Evolutionary conservation across 2,888 invertebrate genomes (phyloP).

Genomic region (Selenia dentaria): DNA sequence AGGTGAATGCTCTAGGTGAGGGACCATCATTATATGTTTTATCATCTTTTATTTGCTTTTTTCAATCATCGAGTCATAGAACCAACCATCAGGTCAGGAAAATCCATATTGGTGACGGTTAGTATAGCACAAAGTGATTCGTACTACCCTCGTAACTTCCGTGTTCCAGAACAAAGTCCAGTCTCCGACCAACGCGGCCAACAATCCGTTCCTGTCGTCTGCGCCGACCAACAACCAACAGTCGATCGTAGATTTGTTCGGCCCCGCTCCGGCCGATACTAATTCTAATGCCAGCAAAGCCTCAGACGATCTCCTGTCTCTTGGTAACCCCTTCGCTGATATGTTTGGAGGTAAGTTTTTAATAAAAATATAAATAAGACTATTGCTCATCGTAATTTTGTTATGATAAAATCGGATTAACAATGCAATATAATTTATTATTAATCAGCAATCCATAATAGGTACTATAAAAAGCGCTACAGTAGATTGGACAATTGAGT

Average conservation of each 20-base stretch:
- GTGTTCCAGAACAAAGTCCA: constrained; percentile 87
- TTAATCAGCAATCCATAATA: too few relatives aligned
- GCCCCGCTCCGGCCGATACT: constrained; percentile 80
- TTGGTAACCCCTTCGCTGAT: constrained; percentile 96
- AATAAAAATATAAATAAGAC: constrained; percentile 14
- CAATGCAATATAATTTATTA: too few relatives aligned
- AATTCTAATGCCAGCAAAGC: constrained; percentile 84
- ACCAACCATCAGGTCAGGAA: too few relatives aligned
- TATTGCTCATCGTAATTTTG: too few relatives aligned
- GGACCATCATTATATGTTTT: too few relatives aligned
- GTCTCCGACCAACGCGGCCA: constrained; percentile 89
- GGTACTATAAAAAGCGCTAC: too few relatives aligned
- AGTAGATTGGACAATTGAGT: too few relatives aligned
- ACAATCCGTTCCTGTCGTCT: constrained; percentile 94
- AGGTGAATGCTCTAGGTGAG: too few relatives aligned
- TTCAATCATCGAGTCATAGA: too few relatives aligned
- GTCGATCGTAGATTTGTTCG: constrained; percentile 92
- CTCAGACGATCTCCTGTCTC: constrained; percentile 94
- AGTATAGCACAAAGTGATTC: not conserved
- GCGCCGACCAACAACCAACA: constrained; percentile 76
- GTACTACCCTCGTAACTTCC: not conserved
- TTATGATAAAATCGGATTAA: too few relatives aligned
- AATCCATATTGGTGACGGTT: too few relatives aligned
- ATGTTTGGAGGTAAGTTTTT: constrained; percentile 87
- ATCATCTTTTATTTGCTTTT: too few relatives aligned